These are phyloP conservation scores for Cyprinodon variegatus DNA, from an alignment of 2,113 vertebrate genomes.

Conservation along the genomic window DNA sequence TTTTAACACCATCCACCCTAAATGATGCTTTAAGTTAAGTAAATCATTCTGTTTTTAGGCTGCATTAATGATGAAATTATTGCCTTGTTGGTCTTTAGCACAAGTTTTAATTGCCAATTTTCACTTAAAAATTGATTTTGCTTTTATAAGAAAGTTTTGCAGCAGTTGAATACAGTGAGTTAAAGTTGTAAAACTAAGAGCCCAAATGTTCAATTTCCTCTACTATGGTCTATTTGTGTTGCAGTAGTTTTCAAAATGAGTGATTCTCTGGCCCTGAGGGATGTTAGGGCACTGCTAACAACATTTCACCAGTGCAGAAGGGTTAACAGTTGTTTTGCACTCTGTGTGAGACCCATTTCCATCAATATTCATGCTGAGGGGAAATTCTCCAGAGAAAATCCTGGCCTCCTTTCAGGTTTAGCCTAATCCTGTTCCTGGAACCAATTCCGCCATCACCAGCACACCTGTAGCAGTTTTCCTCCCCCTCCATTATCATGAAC, in stretches of 20 bases:
- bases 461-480: conserved; percentile 22
- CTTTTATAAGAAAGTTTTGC: conserved; percentile 16
- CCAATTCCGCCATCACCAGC: conserved; percentile 37
- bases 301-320: conserved; percentile 43
- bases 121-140: conserved; percentile 21
- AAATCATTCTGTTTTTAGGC: conserved; percentile 5
- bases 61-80: conserved; percentile 40
- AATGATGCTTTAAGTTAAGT: neutral
- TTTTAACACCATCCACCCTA: neutral
- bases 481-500: conserved; percentile 20
- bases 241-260: conserved; percentile 38
- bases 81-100: conserved; percentile 27
- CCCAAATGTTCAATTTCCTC: conserved; percentile 19
- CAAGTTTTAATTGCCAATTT: conserved; percentile 36
- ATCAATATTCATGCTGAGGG: conserved; percentile 68
- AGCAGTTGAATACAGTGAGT: conserved; percentile 18
- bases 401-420: conserved; percentile 52
- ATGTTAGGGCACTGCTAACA: conserved; percentile 27
- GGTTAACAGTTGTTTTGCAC: conserved; percentile 65
- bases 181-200: conserved; percentile 24
- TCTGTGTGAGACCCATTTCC: conserved; percentile 54
- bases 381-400: conserved; percentile 37
- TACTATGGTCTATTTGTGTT: conserved; percentile 22
- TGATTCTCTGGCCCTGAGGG: conserved; percentile 47
- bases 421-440: conserved; percentile 58